These are phyloP conservation scores for Troides helena DNA, from an alignment of 2,888 invertebrate species.

Conservation along the genomic window DNA sequence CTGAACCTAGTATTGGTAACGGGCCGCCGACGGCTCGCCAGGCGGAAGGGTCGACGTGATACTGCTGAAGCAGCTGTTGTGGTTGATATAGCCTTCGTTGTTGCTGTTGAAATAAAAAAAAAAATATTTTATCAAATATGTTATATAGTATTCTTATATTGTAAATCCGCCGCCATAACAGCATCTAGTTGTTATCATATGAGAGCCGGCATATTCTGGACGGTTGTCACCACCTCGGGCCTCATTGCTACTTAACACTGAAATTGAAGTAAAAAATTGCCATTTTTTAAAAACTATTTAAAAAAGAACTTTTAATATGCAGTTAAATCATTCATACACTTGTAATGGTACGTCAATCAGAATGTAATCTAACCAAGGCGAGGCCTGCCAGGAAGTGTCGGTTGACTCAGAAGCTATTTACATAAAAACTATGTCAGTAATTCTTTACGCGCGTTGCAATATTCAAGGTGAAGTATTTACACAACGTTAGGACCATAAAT, in stretches of 20 bases:
- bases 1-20: slow-evolving; percentile 37
- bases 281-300: no score
- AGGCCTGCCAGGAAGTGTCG: slow-evolving; percentile 14
- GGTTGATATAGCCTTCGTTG: slow-evolving; percentile 34
- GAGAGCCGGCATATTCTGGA: no score
- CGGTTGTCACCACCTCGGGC: no score
- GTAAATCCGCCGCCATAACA: no score
- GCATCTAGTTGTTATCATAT: no score
- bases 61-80: slow-evolving; percentile 32
- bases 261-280: no score
- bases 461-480: background rate
- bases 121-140: no score
- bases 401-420: slow-evolving; percentile 22
- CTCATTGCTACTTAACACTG: no score
- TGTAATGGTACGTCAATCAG: background rate
- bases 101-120: slow-evolving; percentile 34
- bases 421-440: slow-evolving; percentile 28
- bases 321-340: no score
- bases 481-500: background rate
- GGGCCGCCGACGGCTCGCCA: slow-evolving; percentile 58
- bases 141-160: no score
- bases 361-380: slow-evolving; percentile 16
- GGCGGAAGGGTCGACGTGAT: slow-evolving; percentile 60
- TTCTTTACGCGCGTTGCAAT: slow-evolving; percentile 4
- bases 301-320: no score